Percentiles rank a stretch among this genome's conserved stretches.
These are phyloP conservation scores for Carassius carassius DNA, from an alignment of 2,113 vertebrate species.

Conservation along the genomic window DNA sequence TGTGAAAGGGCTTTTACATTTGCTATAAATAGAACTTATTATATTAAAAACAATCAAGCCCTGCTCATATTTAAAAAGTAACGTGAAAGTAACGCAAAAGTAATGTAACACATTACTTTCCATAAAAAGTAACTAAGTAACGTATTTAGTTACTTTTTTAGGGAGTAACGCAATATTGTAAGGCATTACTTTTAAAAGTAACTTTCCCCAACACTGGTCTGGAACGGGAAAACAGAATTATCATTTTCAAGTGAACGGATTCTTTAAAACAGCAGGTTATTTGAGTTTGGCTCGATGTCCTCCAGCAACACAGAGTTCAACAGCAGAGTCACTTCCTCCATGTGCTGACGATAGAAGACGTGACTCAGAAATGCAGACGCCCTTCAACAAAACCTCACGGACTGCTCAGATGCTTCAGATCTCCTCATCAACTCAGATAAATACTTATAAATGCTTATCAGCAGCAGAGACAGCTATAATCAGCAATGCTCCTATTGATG, in stretches of 20 bases:
- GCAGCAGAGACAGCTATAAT: neutral
- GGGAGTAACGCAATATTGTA: too few relatives aligned
- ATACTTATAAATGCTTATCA: neutral
- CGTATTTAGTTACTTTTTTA: too few relatives aligned
- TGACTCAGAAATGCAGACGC: conserved; percentile 11
- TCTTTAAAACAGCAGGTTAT: neutral
- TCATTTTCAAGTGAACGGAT: neutral
- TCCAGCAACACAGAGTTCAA: neutral
- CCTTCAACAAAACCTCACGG: conserved; percentile 10
- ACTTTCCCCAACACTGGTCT: too few relatives aligned
- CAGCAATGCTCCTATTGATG: neutral
- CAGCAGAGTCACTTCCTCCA: neutral
- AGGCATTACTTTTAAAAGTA: too few relatives aligned
- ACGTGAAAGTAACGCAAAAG: too few relatives aligned
- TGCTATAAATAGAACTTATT: too few relatives aligned
- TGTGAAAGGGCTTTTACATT: too few relatives aligned
- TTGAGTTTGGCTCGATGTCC: neutral
- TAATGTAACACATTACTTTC: too few relatives aligned
- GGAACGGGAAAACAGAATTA: too few relatives aligned
- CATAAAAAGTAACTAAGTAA: too few relatives aligned
- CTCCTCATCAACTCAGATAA: neutral
- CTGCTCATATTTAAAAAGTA: too few relatives aligned
- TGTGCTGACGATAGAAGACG: conserved; percentile 12
- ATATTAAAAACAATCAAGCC: too few relatives aligned
- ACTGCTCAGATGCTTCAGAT: neutral